Evolutionary conservation across 2,888 invertebrate species (phyloP).

Genomic region (Hyppa rectilinea): DNA sequence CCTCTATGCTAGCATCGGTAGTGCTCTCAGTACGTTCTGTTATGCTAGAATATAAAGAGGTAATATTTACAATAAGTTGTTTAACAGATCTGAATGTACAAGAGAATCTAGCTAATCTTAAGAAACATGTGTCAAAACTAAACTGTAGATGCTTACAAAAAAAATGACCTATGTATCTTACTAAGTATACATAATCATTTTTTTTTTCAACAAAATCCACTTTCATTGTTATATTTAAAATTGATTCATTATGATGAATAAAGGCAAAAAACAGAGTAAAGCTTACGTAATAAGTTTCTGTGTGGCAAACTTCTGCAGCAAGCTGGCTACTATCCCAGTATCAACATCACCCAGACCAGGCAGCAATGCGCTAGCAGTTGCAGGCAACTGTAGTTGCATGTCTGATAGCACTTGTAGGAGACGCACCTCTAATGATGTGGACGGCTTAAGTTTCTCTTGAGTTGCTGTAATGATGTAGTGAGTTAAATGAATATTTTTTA

Average conservation of each 20-base stretch:
- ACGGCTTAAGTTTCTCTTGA: conserved; percentile 79
- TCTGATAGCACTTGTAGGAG: conserved; percentile 87
- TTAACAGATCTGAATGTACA: background rate
- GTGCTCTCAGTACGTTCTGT: conserved; percentile 82
- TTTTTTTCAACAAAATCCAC: too few relatives aligned
- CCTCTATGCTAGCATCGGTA: conserved; percentile 83
- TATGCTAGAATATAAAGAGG: conserved; percentile 73
- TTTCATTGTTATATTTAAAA: background rate
- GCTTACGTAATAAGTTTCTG: conserved; percentile 88
- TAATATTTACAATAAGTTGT: background rate
- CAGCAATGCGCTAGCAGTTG: conserved; percentile 83
- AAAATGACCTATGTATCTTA: background rate
- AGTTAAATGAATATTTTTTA: background rate
- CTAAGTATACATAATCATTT: too few relatives aligned
- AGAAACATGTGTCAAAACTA: background rate
- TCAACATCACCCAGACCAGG: conserved; percentile 87
- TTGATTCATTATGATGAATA: background rate
- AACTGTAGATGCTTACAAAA: background rate
- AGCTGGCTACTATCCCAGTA: conserved; percentile 83
- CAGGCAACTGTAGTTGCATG: conserved; percentile 87
- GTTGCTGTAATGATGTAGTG: conserved; percentile 46
- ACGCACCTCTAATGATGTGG: conserved; percentile 83
- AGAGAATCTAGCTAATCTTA: background rate
- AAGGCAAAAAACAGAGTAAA: background rate
- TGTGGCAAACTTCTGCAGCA: conserved; percentile 87